A percentile compares a stretch with the other conserved stretches of the same genome.
phyloP scores from a whole-genome alignment of 2,888 invertebrate species.

The Cerastis rubricosa region DNA sequence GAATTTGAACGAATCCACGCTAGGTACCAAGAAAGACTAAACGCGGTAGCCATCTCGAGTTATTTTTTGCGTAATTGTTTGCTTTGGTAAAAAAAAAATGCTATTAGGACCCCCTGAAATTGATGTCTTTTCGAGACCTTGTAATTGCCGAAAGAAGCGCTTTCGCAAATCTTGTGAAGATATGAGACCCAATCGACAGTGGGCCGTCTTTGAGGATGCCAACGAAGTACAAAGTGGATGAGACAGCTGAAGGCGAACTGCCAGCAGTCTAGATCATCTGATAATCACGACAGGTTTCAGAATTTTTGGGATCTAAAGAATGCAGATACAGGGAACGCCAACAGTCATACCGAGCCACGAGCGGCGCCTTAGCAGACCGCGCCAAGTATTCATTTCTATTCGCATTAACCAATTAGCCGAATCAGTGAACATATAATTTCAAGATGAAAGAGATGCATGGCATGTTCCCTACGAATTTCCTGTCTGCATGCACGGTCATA shows the following conservation, averaged over 20 bases:
- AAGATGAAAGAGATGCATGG: constrained; percentile 39
- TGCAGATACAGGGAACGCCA: constrained; percentile 45
- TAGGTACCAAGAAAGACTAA: too few species aligned
- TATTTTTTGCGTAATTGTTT: too few species aligned
- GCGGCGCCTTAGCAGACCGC: constrained; percentile 30
- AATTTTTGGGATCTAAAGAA: constrained; percentile 27
- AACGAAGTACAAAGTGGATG: constrained; percentile 23
- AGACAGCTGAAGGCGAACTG: constrained; percentile 33
- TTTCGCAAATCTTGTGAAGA: constrained; percentile 52
- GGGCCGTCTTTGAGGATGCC: constrained; percentile 24
- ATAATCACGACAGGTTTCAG: constrained; percentile 18
- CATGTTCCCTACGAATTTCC: constrained; percentile 25
- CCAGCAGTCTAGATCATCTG: constrained; percentile 23
- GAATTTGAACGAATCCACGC: too few species aligned
- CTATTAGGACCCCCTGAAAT: too few species aligned
- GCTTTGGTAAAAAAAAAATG: too few species aligned
- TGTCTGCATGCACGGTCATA: constrained; percentile 28
- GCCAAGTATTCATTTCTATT: constrained; percentile 46
- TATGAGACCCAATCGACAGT: constrained; percentile 15
- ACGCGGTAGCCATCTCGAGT: too few species aligned
- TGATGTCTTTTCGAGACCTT: too few species aligned
- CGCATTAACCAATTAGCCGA: constrained; percentile 47
- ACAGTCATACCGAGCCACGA: constrained; percentile 9
- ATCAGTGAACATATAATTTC: constrained; percentile 14
- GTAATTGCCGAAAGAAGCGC: constrained; percentile 47